Evolutionary conservation across 2,888 invertebrate genomes (phyloP), one percentile per base, ranked within the genome.

Genomic region (Monoplex corrugatus): DNA sequence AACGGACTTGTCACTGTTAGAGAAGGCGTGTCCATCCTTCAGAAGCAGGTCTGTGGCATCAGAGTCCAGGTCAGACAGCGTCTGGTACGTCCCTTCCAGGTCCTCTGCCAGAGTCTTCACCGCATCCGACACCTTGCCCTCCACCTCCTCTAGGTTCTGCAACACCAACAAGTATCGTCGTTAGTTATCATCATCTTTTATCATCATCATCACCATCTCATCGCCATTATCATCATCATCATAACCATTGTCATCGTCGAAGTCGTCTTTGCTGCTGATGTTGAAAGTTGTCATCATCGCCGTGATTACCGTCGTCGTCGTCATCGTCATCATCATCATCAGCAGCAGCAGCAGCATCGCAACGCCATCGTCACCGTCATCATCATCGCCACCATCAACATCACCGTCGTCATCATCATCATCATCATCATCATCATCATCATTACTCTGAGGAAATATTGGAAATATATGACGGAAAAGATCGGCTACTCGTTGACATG

Each of bases 31-130:
- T 87, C 95, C 95, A 82, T 95, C 95, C 32, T 92, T 93, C 6
- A 93, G 92, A 50, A 95, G 87, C 89, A 94, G 91, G 57, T 93
- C 90, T 90, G 94, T 93, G 0, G 91, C 92, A 0, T 92, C 93
- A 43, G 91, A 90, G 86, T 91, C 91, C 95, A 94, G 94, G 10
- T 90, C 93, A 6, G 89, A 88, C 88, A 96, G 94, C 35, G 96
- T 95, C 91, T 94, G 94, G 93, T 96, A 96, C 35, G 92, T 93
- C 38, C 96, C 95, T 89, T 92, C 90, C 45, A 95, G 92, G 72
- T 95, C 95, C 28, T 93, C 94, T 1, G 90, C 90, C 72, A 95
- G 87, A 16, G 91, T 91, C 13, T 91, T 90, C 75, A 94, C 87
- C 3, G 94, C 94, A 19, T 91, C 91, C 35, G 87, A 78, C 6